Percentiles rank a stretch among this genome's conserved stretches.
Evolutionary conservation across 2,113 vertebrate genomes (phyloP).

Genomic region (Dromas ardeola): DNA sequence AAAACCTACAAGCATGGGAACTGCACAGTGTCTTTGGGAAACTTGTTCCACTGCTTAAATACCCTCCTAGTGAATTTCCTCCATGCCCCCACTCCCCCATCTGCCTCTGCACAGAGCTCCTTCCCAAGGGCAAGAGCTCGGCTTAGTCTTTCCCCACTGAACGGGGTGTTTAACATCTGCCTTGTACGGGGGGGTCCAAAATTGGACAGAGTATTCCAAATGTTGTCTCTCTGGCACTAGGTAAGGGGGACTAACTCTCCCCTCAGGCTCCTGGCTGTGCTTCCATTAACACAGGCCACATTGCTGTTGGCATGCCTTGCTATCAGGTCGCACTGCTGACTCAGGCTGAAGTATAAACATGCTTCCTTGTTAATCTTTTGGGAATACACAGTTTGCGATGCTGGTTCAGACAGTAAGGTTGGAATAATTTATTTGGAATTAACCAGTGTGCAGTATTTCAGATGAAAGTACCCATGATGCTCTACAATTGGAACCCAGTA

Average conservation of each 20-base stretch:
- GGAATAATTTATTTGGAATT: neutral
- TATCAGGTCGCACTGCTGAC: neutral
- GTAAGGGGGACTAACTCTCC: neutral
- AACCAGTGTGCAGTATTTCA: neutral
- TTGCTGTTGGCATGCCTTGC: neutral
- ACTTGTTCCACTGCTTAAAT: neutral
- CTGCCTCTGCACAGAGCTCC: neutral
- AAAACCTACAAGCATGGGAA: neutral
- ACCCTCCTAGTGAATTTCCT: neutral
- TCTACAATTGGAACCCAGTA: neutral
- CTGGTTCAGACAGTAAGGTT: neutral
- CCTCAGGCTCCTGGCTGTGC: neutral
- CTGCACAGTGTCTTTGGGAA: neutral
- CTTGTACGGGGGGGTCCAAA: neutral
- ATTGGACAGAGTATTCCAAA: neutral
- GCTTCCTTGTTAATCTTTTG: neutral
- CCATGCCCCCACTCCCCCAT: neutral
- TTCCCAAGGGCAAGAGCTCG: neutral
- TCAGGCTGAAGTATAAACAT: neutral
- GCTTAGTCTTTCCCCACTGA: accelerated
- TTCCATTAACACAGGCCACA: neutral
- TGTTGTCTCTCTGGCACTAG: neutral
- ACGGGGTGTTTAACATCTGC: neutral
- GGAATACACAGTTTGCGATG: neutral
- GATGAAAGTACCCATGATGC: neutral